These are phyloP conservation scores for Epizoanthus scotinus DNA, from an alignment of 92 coral and sea anemone genomes.

Conservation along the genomic window DNA sequence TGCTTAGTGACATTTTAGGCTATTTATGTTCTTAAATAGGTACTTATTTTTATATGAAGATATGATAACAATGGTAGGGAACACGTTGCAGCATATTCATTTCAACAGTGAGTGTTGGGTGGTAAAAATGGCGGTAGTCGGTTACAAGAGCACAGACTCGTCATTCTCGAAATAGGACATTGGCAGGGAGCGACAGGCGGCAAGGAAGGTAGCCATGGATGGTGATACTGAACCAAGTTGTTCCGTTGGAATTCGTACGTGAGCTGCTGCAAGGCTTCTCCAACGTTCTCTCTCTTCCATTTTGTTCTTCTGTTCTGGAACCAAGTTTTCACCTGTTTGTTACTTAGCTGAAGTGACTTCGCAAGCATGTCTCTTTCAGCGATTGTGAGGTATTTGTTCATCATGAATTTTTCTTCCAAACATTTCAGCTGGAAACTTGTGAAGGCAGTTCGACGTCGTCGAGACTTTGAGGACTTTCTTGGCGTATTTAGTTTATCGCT, in stretches of 20 bases:
- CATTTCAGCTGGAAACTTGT: constrained; percentile 96
- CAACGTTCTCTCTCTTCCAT: constrained; percentile 98
- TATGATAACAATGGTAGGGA: no score
- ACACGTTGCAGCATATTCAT: background rate
- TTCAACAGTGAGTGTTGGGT: constrained; percentile 29
- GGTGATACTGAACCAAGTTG: constrained; percentile 71
- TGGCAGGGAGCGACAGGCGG: constrained; percentile 62
- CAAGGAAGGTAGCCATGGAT: constrained; percentile 81
- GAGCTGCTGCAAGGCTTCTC: constrained; percentile 87
- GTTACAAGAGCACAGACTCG: constrained; percentile 27
- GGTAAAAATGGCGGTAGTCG: constrained; percentile 23
- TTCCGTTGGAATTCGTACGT: constrained; percentile 87
- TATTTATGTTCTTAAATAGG: no score
- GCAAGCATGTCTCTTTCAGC: constrained; percentile 98
- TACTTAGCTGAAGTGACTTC: constrained; percentile 91
- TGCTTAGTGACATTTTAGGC: no score
- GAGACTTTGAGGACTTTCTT: constrained; percentile 64
- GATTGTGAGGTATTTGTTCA: constrained; percentile 95
- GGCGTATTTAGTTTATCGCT: constrained; percentile 10
- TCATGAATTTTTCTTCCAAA: constrained; percentile 93
- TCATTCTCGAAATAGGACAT: constrained; percentile 44
- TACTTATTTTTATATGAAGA: no score
- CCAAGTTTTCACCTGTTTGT: constrained; percentile 98
- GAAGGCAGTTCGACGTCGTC: constrained; percentile 93
- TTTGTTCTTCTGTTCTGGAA: constrained; percentile 97